These are phyloP conservation scores for Copsychus sechellarum DNA, from an alignment of 2,113 vertebrate species.

Conservation along the genomic window DNA sequence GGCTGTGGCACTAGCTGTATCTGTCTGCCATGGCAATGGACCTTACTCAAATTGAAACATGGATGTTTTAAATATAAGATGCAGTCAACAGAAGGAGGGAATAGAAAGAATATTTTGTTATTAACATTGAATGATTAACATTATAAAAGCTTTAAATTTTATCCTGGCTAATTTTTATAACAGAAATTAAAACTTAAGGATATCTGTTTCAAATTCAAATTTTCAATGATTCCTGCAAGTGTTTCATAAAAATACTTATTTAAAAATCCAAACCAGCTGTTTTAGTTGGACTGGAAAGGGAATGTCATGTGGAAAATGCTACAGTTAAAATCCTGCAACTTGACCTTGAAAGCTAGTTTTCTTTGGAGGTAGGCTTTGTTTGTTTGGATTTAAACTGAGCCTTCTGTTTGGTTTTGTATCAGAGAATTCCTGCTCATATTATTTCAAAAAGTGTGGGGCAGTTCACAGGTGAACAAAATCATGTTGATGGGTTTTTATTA, in stretches of 20 bases:
- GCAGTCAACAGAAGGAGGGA: neutral
- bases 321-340: neutral
- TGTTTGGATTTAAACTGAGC: neutral
- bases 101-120: neutral
- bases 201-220: accelerated
- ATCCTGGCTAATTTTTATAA: neutral
- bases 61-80: neutral
- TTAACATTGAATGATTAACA: neutral
- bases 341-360: neutral
- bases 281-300: neutral
- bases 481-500: neutral
- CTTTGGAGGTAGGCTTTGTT: neutral
- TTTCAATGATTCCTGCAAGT: neutral
- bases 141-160: neutral
- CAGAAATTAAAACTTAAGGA: neutral
- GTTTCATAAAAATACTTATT: neutral
- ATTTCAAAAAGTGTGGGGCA: neutral
- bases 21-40: neutral
- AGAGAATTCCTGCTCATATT: neutral
- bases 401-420: neutral
- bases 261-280: neutral
- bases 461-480: neutral
- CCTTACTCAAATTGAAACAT: neutral
- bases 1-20: neutral
- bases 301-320: neutral